phyloP scores from a whole-genome alignment of 2,888 invertebrate genomes.

The Oasisia sp. region DNA sequence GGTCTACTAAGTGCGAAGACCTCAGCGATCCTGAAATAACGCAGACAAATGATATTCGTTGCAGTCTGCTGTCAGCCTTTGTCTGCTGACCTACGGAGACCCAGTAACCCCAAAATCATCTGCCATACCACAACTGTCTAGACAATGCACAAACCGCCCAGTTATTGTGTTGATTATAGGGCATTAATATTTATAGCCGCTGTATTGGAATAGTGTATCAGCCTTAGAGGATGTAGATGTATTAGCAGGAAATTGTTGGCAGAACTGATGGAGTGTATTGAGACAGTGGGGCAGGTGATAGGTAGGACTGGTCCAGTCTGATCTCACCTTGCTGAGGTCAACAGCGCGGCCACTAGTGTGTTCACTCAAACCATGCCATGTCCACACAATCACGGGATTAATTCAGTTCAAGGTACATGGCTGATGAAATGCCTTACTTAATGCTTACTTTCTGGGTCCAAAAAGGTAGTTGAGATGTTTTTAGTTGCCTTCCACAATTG shows the following conservation, averaged over 20 bases:
- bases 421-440: neutral
- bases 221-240: neutral
- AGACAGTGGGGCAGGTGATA: neutral
- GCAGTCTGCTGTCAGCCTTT: neutral
- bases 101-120: neutral
- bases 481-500: neutral
- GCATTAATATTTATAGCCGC: neutral
- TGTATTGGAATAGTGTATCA: neutral
- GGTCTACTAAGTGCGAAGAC: neutral
- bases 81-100: neutral
- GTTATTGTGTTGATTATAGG: neutral
- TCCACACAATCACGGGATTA: neutral
- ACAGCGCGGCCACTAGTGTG: neutral
- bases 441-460: neutral
- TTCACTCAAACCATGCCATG: neutral
- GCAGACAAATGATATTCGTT: neutral
- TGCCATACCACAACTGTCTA: neutral
- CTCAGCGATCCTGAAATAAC: neutral
- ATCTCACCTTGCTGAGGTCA: neutral
- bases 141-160: neutral
- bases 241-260: constrained; percentile 3
- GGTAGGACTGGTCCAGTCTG: neutral
- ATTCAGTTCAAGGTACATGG: neutral
- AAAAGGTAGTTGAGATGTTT: neutral
- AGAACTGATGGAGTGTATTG: neutral